These are phyloP conservation scores for Panurus biarmicus DNA, from an alignment of 2,113 vertebrate genomes.

Conservation along the genomic window DNA sequence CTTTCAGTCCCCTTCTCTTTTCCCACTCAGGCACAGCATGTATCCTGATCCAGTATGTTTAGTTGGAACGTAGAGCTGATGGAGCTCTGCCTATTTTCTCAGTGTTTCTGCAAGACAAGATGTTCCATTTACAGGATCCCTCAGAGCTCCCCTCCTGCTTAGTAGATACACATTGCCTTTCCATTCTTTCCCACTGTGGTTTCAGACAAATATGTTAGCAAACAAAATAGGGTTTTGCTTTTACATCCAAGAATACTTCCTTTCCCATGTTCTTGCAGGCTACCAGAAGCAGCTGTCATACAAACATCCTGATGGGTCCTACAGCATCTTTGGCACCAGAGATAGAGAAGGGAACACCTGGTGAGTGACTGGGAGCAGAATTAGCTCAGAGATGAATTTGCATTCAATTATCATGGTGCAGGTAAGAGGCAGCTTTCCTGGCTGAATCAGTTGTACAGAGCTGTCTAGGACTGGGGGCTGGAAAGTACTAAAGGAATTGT, in stretches of 20 bases:
- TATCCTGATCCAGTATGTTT: neutral
- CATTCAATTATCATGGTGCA: neutral
- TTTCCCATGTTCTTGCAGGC: conserved; percentile 23
- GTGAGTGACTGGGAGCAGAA: conserved; percentile 34
- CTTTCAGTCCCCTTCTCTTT: neutral
- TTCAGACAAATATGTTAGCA: neutral
- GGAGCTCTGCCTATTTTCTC: neutral
- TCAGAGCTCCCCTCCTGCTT: neutral
- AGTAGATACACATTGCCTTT: neutral
- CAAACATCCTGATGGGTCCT: conserved; percentile 66
- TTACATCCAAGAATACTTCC: neutral
- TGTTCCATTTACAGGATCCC: neutral
- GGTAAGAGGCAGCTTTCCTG: neutral
- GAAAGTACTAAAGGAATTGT: neutral
- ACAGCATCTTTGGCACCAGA: conserved; percentile 64
- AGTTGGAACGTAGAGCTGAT: neutral
- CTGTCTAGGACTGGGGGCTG: neutral
- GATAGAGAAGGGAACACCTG: conserved; percentile 65
- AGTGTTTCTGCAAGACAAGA: neutral
- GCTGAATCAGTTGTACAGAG: neutral
- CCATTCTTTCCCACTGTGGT: neutral
- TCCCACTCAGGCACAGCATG: neutral
- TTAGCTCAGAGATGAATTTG: neutral
- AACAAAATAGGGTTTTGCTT: neutral
- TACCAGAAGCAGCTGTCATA: conserved; percentile 73